A percentile compares a stretch with the other conserved stretches of the same genome.
Conservation (phyloP, 2,797 vertebrate genomes). For the Oophaga sylvatica region DNA sequence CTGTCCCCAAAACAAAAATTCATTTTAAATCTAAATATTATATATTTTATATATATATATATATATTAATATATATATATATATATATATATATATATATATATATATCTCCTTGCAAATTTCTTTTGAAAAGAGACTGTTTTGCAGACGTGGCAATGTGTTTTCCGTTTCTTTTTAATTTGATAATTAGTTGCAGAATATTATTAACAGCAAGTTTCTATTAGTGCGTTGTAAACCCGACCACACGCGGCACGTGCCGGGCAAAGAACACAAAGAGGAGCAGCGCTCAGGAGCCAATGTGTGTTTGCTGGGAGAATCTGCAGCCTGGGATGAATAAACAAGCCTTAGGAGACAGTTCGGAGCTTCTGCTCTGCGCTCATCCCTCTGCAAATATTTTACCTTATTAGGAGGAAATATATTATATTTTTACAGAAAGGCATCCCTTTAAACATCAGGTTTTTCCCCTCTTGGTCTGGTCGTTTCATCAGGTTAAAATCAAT, state of each 20-base stretch:
- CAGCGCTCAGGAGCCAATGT: conserved; percentile 24
- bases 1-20: background rate
- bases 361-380: conserved; percentile 58
- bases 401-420: conserved; percentile 85
- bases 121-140: background rate
- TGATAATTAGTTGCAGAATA: conserved; percentile 45
- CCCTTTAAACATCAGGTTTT: conserved; percentile 70
- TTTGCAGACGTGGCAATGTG: conserved; percentile 30
- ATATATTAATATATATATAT: no score
- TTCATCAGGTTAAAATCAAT: conserved; percentile 77
- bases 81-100: no score
- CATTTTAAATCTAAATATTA: background rate
- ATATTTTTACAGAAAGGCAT: conserved; percentile 85
- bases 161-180: conserved; percentile 1
- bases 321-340: conserved; percentile 55
- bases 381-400: conserved; percentile 84
- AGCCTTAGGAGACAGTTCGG: conserved; percentile 31
- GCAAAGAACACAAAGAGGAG: background rate
- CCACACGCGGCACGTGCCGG: conserved; percentile 3
- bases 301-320: conserved; percentile 34
- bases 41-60: no score
- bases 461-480: conserved; percentile 74
- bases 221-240: conserved; percentile 19
- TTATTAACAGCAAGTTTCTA: conserved; percentile 38
- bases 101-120: background rate